Conservation (phyloP, 2,888 invertebrate genomes). For the Frankliniella fusca region DNA sequence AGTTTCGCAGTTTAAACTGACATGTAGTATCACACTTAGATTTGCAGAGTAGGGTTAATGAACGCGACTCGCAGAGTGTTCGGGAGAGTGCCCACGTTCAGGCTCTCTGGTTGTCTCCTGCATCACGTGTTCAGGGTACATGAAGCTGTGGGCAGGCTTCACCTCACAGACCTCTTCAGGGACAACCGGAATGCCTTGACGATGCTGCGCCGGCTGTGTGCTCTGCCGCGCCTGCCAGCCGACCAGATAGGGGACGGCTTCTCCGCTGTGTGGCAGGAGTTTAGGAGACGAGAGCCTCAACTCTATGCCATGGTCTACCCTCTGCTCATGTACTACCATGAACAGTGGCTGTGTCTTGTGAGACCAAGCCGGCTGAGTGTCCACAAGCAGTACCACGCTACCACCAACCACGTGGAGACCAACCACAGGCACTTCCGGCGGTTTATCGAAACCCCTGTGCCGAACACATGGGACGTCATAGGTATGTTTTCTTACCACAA, state of each 20-base stretch:
- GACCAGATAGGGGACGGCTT: not conserved
- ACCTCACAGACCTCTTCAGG: not conserved
- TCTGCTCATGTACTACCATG: not conserved
- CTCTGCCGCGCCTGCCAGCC: not conserved
- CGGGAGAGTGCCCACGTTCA: not conserved
- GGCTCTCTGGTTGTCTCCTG: not conserved
- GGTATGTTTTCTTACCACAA: too few relatives aligned
- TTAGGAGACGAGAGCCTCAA: not conserved
- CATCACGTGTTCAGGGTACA: not conserved
- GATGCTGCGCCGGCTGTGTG: not conserved
- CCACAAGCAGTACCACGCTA: not conserved
- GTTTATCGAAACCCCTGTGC: not conserved
- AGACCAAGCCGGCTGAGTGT: not conserved
- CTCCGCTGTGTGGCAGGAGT: not conserved
- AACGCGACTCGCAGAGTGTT: not conserved
- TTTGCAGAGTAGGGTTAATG: not conserved
- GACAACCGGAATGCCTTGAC: not conserved
- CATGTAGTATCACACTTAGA: too few relatives aligned
- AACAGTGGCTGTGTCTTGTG: not conserved
- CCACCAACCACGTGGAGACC: not conserved
- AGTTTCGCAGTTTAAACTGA: too few relatives aligned
- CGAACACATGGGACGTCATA: not conserved
- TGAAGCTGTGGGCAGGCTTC: not conserved
- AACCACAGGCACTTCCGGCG: not conserved
- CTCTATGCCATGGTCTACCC: not conserved